Evolutionary conservation across 2,113 vertebrate genomes (phyloP).

Genomic region (Siniperca knerii): DNA sequence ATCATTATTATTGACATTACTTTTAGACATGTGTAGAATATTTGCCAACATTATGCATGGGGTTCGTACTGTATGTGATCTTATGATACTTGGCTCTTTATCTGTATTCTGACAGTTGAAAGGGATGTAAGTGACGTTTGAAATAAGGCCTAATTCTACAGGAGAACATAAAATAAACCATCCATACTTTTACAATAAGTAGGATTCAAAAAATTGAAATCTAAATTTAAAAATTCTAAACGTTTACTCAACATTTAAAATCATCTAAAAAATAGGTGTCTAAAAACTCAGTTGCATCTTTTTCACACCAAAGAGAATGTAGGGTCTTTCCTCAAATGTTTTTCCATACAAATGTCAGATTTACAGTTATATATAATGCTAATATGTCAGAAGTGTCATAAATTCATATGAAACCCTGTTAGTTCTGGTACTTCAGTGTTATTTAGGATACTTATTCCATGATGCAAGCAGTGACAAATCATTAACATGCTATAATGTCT

Average conservation of each 20-base stretch:
- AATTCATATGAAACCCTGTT: neutral
- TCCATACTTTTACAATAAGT: neutral
- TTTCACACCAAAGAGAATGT: neutral
- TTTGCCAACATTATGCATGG: neutral
- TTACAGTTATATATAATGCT: neutral
- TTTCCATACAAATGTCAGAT: neutral
- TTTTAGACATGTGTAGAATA: neutral
- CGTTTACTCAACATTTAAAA: neutral
- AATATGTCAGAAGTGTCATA: neutral
- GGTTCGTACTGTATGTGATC: slow-evolving; percentile 2
- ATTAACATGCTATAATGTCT: neutral
- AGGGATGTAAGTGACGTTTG: slow-evolving; percentile 8
- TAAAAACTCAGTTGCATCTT: neutral
- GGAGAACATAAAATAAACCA: neutral
- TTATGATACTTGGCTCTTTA: neutral
- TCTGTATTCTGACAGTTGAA: slow-evolving; percentile 10
- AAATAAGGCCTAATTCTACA: neutral
- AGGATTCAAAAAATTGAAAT: neutral
- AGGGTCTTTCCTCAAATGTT: neutral
- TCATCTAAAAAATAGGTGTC: neutral
- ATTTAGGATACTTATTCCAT: neutral
- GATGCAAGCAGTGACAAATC: neutral
- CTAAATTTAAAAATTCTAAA: neutral
- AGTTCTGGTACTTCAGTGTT: neutral
- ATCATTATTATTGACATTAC: neutral